phyloP scores from a whole-genome alignment of 2,888 invertebrate species.

The Stratiomys singularior region DNA sequence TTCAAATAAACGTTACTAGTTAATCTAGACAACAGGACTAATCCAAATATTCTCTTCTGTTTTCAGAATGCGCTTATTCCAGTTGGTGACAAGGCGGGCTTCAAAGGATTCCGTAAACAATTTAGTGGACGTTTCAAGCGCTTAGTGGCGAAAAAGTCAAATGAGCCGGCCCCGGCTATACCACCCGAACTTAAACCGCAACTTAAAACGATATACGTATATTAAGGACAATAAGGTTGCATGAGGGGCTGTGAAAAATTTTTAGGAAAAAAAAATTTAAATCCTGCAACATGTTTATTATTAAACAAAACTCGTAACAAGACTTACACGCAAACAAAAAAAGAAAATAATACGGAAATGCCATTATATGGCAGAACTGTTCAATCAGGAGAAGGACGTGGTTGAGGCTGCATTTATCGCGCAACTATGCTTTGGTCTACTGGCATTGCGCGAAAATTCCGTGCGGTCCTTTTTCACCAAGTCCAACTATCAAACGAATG shows the following conservation, averaged over 20 bases:
- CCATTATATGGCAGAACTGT: conserved; percentile 5
- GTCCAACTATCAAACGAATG: neutral
- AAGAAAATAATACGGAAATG: neutral
- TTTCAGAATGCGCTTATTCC: conserved; percentile 84
- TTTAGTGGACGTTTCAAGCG: conserved; percentile 87
- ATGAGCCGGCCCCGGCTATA: conserved; percentile 83
- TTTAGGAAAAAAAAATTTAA: neutral
- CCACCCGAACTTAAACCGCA: conserved; percentile 88
- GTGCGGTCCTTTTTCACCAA: neutral
- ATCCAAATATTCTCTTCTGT: conserved; percentile 47
- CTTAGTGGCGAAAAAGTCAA: conserved; percentile 84
- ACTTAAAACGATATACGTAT: conserved; percentile 89
- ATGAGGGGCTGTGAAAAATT: conserved; percentile 46
- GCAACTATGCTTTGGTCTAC: neutral
- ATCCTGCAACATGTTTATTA: conserved; percentile 32
- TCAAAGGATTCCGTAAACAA: conserved; percentile 86
- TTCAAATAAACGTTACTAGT: too few species aligned
- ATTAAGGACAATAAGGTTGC: conserved; percentile 66
- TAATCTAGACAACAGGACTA: too few species aligned
- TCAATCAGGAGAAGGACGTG: neutral
- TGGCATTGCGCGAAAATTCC: too few species aligned
- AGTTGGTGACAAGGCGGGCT: conserved; percentile 76
- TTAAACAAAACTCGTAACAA: conserved; percentile 10
- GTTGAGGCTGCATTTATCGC: neutral
- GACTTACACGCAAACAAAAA: conserved; percentile 7